phyloP scores from a whole-genome alignment of 2,888 invertebrate genomes.

The Orchesellides sinensis region DNA sequence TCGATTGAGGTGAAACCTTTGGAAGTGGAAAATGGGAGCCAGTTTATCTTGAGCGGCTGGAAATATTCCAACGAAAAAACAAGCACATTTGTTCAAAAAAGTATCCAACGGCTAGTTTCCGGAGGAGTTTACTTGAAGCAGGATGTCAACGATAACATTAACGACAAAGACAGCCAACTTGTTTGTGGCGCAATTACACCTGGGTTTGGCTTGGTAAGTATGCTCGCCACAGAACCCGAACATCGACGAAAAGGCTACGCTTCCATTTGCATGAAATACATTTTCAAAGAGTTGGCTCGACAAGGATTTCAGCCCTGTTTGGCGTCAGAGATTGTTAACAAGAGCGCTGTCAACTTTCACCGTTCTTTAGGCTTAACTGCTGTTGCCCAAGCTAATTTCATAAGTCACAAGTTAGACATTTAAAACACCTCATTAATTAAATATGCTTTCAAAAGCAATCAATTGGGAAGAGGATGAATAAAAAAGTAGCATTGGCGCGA shows the following conservation, averaged over 20 bases:
- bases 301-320: conserved; percentile 43
- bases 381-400: neutral
- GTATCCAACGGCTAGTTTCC: neutral
- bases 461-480: no score
- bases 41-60: conserved; percentile 36
- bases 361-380: neutral
- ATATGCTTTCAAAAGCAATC: no score
- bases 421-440: no score
- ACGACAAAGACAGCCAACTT: neutral
- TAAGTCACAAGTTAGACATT: neutral
- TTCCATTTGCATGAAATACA: conserved; percentile 19
- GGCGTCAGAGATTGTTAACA: neutral
- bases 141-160: neutral
- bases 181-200: conserved; percentile 30
- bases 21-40: neutral
- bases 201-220: conserved; percentile 9
- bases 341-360: conserved; percentile 14
- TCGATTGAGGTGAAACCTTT: conserved; percentile 3
- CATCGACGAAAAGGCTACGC: conserved; percentile 46
- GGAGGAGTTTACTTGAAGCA: conserved; percentile 30
- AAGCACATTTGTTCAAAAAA: neutral
- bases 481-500: no score
- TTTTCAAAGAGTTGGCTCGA: conserved; percentile 22
- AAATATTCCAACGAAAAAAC: conserved; percentile 16
- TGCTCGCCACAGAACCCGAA: conserved; percentile 37